A percentile compares a stretch with the other conserved stretches of the same genome.
phyloP scores from a whole-genome alignment of 1,140 invertebrate genomes.

The Ostrea denselamellosa region DNA sequence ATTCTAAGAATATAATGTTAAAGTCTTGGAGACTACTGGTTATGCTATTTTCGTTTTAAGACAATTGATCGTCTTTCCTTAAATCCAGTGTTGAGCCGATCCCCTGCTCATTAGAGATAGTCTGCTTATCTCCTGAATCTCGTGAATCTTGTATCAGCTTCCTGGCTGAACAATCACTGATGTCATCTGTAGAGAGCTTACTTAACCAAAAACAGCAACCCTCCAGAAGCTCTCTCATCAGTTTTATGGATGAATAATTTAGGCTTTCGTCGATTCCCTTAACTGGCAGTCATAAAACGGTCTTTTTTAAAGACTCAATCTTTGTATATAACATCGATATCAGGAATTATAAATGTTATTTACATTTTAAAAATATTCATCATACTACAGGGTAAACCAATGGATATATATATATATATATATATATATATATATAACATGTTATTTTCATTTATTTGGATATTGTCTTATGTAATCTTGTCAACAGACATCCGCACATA shows the following conservation, averaged over 20 bases:
- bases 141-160: slow-evolving; percentile 12
- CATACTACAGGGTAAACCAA: too few species aligned
- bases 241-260: not conserved
- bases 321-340: too few species aligned
- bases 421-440: too few species aligned
- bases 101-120: not conserved
- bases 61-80: slow-evolving; percentile 7
- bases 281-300: not conserved
- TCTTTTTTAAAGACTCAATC: not conserved
- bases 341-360: too few species aligned
- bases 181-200: slow-evolving; percentile 17
- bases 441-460: too few species aligned
- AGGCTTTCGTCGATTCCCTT: not conserved
- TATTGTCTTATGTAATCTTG: too few species aligned
- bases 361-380: too few species aligned
- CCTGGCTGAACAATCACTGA: not conserved
- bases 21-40: not conserved
- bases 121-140: slow-evolving; percentile 12
- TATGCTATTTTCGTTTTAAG: not conserved
- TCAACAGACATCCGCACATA: too few species aligned
- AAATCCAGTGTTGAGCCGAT: not conserved
- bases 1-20: not conserved
- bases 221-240: not conserved
- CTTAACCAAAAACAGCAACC: not conserved
- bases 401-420: too few species aligned